Evolutionary conservation across 1,140 invertebrate species (phyloP).

Genomic region (Aradophagus sp.): DNA sequence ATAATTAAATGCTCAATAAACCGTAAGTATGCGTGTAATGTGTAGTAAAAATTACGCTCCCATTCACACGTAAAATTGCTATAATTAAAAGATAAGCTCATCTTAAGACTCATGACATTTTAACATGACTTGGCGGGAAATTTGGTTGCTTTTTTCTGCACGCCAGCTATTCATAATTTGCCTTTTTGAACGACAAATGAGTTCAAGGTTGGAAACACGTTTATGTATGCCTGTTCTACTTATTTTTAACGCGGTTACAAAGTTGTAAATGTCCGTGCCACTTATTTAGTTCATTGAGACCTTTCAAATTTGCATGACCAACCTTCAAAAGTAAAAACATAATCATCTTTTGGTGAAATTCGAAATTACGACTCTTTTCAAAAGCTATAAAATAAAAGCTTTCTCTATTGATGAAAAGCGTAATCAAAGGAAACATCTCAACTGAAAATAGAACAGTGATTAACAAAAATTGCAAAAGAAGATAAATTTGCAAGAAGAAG

Average conservation of each 20-base stretch:
- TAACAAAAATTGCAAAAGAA: not conserved
- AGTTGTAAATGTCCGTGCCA: conserved; percentile 31
- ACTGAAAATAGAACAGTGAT: not conserved
- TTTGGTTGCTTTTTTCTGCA: no score
- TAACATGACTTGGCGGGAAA: no score
- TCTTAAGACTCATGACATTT: no score
- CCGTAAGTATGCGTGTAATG: conserved; percentile 22
- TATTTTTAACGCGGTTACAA: conserved; percentile 22
- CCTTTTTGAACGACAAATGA: conserved; percentile 16
- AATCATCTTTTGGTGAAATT: no score
- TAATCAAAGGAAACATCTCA: no score
- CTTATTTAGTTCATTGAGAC: conserved; percentile 11
- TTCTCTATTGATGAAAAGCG: no score
- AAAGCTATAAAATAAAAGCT: no score
- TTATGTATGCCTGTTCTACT: conserved; percentile 37
- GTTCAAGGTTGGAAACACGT: conserved; percentile 39
- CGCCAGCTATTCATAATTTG: no score
- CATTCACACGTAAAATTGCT: conserved; percentile 18
- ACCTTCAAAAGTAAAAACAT: no score
- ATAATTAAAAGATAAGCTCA: conserved; percentile 33
- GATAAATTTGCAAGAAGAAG: not conserved
- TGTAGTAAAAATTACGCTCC: conserved; percentile 30
- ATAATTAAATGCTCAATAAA: conserved; percentile 32
- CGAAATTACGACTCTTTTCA: no score
- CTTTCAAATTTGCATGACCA: no score